Conservation (phyloP, 2,113 vertebrate species). For the Herpetotheres cachinnans region DNA sequence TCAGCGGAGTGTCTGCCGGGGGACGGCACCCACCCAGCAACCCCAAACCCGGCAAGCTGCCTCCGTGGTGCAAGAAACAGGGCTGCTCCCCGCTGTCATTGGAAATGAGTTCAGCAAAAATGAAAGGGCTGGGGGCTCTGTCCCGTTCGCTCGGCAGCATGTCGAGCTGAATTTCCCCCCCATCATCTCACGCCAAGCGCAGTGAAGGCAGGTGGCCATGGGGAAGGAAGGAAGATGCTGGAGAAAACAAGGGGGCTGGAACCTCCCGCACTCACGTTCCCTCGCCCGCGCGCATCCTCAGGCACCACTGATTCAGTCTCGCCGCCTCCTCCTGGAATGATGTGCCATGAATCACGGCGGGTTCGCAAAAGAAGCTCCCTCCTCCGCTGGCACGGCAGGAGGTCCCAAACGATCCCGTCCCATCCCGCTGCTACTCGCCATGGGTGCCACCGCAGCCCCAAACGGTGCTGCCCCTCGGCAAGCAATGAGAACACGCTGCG, state of each 20-base stretch:
- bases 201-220: background rate
- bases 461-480: fast-evolving
- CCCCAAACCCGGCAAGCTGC: background rate
- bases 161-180: fast-evolving
- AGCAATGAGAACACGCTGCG: fast-evolving
- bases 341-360: background rate
- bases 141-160: fast-evolving
- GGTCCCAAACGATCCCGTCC: background rate
- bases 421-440: fast-evolving
- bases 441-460: background rate
- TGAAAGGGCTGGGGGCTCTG: background rate
- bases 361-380: background rate
- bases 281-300: background rate
- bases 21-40: background rate
- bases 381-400: background rate
- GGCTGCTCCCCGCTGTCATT: background rate
- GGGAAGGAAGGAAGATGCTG: background rate
- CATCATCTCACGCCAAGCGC: background rate
- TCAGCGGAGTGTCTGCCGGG: background rate
- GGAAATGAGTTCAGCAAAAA: fast-evolving
- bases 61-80: fast-evolving
- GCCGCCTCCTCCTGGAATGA: background rate
- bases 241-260: background rate
- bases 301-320: conserved; percentile 18
- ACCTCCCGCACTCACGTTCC: background rate